Evolutionary conservation across 2,888 invertebrate genomes (phyloP), one percentile per base, ranked within the genome.

Genomic region (Leptothorax acervorum): DNA sequence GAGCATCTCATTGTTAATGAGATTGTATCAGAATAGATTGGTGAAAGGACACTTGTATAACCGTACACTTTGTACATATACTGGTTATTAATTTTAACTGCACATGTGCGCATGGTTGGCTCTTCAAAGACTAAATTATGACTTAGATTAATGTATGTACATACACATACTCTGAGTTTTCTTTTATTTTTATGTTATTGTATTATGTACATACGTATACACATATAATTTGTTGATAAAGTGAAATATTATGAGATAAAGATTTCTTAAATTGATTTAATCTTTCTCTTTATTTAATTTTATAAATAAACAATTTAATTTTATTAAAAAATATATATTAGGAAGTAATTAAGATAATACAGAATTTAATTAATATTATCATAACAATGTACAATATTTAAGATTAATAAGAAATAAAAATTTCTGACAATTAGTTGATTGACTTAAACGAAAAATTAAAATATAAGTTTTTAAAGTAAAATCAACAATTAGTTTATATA

Each of bases 141-240:
- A 63, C n/a, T 12, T n/a, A 12, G 28, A 63, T 73, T 73, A 51
- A 70, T 42, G 48, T 68, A 60, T 74, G 11, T 12, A 39, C 12
- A 39, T 63, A 35, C 18, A 63, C 5, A 45, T 66, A 28, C 2
- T 65, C 1, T 28, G 15, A 15, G 0, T 31, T 28, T 35, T 35
- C 35, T 48, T 9, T 31, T 15, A 28, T 15, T 60, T 31, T 23
- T 62, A 45, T 35, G 35, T 23, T 62, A 45, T 45, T 31, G 12
- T 12, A n/a, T 45, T 15, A 42, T 45, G 9, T 42, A 12, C 5
- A 15, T 28, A 39, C 39, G 8, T 53, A 5, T n/a, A 53, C 5
- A 70, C 12, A 63, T 11, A 39, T 5, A 63, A 3, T 11, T 63
- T 63, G 2, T 11, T 63, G 23, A 65, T 1, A n/a, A 42, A 23